phyloP scores from a whole-genome alignment of 2,797 vertebrate species.

The Lepilemur septentrionalis region DNA sequence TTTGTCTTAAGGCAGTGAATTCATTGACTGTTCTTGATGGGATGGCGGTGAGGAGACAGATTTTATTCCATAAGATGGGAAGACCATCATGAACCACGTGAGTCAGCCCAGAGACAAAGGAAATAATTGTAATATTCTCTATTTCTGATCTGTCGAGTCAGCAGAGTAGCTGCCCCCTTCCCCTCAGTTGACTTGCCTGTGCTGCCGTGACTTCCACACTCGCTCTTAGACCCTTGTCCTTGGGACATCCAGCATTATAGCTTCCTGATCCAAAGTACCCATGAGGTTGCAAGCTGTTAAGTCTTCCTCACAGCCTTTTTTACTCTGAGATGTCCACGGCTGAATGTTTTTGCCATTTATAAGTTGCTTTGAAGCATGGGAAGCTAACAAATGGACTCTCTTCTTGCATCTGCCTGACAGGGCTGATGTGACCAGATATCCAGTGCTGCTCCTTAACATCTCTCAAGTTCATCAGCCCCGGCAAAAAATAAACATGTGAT shows the following conservation, averaged over 20 bases:
- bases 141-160: background rate
- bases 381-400: background rate
- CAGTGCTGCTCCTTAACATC: background rate
- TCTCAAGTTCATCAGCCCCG: conserved; percentile 1
- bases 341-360: conserved; percentile 18
- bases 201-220: background rate
- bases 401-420: background rate
- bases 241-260: background rate
- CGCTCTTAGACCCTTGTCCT: background rate
- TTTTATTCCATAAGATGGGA: background rate
- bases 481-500: conserved; percentile 45
- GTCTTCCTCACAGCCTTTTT: background rate
- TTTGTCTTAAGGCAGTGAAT: background rate
- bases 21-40: conserved; percentile 5
- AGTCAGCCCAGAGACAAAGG: background rate
- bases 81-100: background rate
- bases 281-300: background rate
- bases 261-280: background rate
- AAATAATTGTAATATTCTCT: background rate
- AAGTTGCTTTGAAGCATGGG: conserved; percentile 17
- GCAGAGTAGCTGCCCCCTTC: background rate
- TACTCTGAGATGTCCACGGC: background rate
- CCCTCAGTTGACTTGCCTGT: background rate
- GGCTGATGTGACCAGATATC: background rate
- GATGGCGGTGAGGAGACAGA: background rate